Percentiles rank a stretch among this genome's conserved stretches.
Conservation (phyloP, 92 coral and sea anemone species). For the Palythoa grandiflora region DNA sequence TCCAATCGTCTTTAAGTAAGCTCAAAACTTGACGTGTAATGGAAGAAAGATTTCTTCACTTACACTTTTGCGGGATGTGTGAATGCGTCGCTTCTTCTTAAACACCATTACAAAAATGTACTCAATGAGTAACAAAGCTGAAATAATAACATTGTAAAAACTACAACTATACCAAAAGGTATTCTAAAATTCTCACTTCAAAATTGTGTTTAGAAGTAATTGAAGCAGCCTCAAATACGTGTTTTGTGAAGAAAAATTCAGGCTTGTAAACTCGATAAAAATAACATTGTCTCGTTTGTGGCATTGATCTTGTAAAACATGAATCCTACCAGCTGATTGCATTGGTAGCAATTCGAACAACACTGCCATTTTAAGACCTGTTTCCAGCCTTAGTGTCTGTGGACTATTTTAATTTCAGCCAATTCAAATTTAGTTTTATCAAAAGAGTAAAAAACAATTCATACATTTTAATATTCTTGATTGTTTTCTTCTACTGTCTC, state of each 20-base stretch:
- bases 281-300: neutral
- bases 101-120: neutral
- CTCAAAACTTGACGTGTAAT: neutral
- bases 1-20: constrained; percentile 1
- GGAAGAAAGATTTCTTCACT: neutral
- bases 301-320: neutral
- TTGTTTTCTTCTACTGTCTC: constrained; percentile 47
- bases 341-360: neutral
- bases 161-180: neutral
- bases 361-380: neutral
- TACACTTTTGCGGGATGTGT: neutral
- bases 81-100: neutral
- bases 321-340: neutral
- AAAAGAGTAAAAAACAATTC: constrained; percentile 32
- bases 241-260: neutral
- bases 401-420: constrained; percentile 16
- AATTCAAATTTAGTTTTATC: constrained; percentile 44
- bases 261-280: neutral
- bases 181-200: neutral
- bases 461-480: constrained; percentile 42
- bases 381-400: neutral
- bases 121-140: neutral
- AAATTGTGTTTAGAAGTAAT: neutral
- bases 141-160: neutral
- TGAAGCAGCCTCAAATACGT: neutral